These are phyloP conservation scores for Amblyjoppa proteus DNA, from an alignment of 2,888 invertebrate genomes.

Conservation along the genomic window DNA sequence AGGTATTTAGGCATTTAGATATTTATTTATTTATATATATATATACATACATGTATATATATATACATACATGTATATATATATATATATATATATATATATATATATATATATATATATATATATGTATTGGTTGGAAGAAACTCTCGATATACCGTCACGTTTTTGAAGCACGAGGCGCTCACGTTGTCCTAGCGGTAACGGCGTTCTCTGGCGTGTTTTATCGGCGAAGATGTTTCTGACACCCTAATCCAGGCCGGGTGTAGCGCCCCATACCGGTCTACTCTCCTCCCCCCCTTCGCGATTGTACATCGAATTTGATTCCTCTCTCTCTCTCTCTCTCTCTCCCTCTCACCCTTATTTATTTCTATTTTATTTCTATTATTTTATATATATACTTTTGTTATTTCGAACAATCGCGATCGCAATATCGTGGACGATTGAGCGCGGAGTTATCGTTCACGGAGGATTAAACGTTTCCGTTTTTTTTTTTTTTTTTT, in stretches of 20 bases:
- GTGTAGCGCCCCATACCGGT: constrained; percentile 71
- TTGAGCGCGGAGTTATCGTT: neutral
- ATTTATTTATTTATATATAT: neutral
- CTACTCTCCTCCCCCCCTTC: constrained; percentile 26
- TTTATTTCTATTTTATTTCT: neutral
- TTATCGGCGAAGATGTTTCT: neutral
- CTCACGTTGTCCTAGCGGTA: neutral
- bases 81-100: neutral
- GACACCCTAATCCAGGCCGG: constrained; percentile 80
- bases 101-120: neutral
- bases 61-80: neutral
- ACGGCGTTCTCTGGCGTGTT: neutral
- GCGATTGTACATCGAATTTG: neutral
- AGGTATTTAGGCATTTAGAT: neutral
- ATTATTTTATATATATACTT: neutral
- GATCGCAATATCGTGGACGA: neutral
- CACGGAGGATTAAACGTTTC: neutral
- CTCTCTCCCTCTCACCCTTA: neutral
- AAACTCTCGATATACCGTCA: constrained; percentile 18
- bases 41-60: neutral
- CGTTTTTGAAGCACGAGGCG: constrained; percentile 47
- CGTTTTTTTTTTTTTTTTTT: neutral
- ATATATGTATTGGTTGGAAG: neutral
- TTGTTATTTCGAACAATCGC: neutral
- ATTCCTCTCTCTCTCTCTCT: neutral